A percentile compares a stretch with the other conserved stretches of the same genome.
These are phyloP conservation scores for Craterocephalus amniculus DNA, from an alignment of 2,797 vertebrate genomes.

Conservation along the genomic window DNA sequence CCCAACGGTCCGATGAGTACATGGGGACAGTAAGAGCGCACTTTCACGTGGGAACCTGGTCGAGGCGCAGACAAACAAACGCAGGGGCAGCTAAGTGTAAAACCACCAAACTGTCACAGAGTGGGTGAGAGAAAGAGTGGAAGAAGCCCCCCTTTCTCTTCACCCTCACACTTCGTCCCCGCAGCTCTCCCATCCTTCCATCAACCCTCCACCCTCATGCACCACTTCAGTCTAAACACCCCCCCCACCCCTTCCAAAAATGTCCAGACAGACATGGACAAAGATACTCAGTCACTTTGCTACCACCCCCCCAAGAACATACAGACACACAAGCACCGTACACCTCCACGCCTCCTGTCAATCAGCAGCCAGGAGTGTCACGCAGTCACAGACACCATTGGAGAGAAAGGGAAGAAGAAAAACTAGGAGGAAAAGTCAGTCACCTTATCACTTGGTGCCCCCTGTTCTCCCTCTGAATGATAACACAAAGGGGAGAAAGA, in stretches of 20 bases:
- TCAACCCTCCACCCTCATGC: slow-evolving; percentile 47
- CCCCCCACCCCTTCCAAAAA: slow-evolving; percentile 54
- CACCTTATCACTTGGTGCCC: slow-evolving; percentile 64
- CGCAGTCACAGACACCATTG: slow-evolving; percentile 60
- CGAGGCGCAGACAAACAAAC: slow-evolving; percentile 76
- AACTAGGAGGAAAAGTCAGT: slow-evolving; percentile 68
- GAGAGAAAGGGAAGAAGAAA: slow-evolving; percentile 56
- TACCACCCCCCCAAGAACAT: slow-evolving; percentile 32
- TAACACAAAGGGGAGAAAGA: slow-evolving; percentile 60
- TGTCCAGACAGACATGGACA: slow-evolving; percentile 73
- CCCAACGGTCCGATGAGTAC: slow-evolving; percentile 74
- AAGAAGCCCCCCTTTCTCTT: slow-evolving; percentile 32
- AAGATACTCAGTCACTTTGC: slow-evolving; percentile 51
- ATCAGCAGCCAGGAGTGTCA: slow-evolving; percentile 64
- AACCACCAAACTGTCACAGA: slow-evolving; percentile 83
- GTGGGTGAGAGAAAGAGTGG: slow-evolving; percentile 62
- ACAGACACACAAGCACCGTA: slow-evolving; percentile 48
- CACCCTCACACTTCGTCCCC: slow-evolving; percentile 57
- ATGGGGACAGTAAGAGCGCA: slow-evolving; percentile 66
- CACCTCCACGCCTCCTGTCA: slow-evolving; percentile 74
- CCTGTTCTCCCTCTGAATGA: slow-evolving; percentile 36
- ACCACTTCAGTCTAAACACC: slow-evolving; percentile 46
- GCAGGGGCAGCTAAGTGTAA: slow-evolving; percentile 81
- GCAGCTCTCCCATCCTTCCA: slow-evolving; percentile 53
- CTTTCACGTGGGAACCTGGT: slow-evolving; percentile 85